Evolutionary conservation across 2,113 vertebrate genomes (phyloP).

Genomic region (Meriones unguiculatus): DNA sequence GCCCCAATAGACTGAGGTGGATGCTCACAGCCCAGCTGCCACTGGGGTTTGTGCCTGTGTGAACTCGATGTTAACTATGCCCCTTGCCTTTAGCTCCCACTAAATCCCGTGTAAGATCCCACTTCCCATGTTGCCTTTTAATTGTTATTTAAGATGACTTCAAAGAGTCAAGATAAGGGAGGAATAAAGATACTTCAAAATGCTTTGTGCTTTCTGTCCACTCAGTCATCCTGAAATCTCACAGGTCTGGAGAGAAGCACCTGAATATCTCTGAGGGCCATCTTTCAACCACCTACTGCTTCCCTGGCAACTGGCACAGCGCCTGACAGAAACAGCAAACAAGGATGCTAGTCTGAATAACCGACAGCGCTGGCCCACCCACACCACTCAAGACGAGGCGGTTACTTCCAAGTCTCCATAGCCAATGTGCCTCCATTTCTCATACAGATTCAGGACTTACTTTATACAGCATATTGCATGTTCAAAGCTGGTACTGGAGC

Average conservation of each 20-base stretch:
- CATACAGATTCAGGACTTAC: not conserved
- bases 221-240: not conserved
- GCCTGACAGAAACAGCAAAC: not conserved
- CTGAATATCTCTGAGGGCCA: fast-evolving
- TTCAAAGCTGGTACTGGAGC: not conserved
- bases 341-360: not conserved
- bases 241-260: not conserved
- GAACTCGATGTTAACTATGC: fast-evolving
- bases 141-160: not conserved
- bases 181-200: not conserved
- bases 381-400: fast-evolving
- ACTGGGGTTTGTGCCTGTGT: fast-evolving
- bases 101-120: fast-evolving
- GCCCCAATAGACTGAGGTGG: not conserved
- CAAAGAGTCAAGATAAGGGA: not conserved
- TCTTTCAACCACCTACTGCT: not conserved
- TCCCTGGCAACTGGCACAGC: too few species aligned
- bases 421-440: not conserved
- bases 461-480: not conserved
- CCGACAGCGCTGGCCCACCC: not conserved
- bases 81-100: not conserved
- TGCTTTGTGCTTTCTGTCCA: not conserved
- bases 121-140: fast-evolving
- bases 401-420: not conserved
- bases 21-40: fast-evolving